These are phyloP conservation scores for Thelaira solivaga DNA, from an alignment of 2,888 invertebrate genomes.

Conservation along the genomic window DNA sequence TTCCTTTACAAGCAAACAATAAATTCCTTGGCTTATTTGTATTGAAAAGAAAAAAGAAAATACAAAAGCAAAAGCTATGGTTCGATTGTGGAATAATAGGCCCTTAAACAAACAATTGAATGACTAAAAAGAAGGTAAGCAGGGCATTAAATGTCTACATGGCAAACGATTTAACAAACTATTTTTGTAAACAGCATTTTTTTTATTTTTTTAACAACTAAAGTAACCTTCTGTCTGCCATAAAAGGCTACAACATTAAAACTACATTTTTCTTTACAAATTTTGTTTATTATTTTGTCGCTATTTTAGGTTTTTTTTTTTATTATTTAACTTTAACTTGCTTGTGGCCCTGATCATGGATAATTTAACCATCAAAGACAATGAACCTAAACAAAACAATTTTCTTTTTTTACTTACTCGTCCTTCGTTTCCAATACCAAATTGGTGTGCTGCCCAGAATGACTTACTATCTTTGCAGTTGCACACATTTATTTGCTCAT, in stretches of 20 bases:
- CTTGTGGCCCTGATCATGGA: slow-evolving; percentile 48
- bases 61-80: too few relatives aligned
- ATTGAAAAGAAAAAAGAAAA: too few relatives aligned
- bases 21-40: too few relatives aligned
- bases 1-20: too few relatives aligned
- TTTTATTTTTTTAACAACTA: too few relatives aligned
- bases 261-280: slow-evolving; percentile 2
- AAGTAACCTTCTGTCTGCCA: slow-evolving; percentile 32
- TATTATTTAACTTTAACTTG: background rate
- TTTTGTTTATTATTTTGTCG: background rate
- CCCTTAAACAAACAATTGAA: too few relatives aligned
- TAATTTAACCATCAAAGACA: slow-evolving; percentile 54
- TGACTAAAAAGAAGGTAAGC: too few relatives aligned
- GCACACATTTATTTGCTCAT: background rate
- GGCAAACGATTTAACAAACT: too few relatives aligned
- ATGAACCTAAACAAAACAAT: slow-evolving; percentile 48
- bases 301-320: background rate
- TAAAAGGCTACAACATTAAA: slow-evolving; percentile 31
- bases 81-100: too few relatives aligned
- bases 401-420: slow-evolving; percentile 24
- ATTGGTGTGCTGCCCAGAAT: background rate
- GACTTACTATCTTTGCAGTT: background rate
- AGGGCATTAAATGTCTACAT: too few relatives aligned
- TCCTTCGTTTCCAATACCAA: background rate
- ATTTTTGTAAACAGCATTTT: too few relatives aligned